phyloP scores from a whole-genome alignment of 2,113 vertebrate genomes.

The Abramis brama region DNA sequence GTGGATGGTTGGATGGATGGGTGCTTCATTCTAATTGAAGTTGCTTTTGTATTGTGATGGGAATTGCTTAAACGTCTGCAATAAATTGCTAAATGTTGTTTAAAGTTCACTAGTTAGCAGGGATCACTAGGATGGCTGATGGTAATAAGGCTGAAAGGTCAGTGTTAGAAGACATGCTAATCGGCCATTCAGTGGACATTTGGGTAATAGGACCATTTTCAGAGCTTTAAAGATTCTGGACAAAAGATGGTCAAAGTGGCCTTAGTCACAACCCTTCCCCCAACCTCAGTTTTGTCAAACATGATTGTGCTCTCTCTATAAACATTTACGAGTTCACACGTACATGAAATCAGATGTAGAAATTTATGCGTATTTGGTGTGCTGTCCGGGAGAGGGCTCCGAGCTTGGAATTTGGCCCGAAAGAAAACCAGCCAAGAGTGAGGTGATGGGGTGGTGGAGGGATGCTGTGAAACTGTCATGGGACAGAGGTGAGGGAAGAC shows the following conservation, averaged over 20 bases:
- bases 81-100: too few species aligned
- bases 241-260: slow-evolving; percentile 43
- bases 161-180: slow-evolving; percentile 49
- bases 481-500: too few species aligned
- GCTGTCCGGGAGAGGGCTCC: too few species aligned
- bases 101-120: not conserved
- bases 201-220: slow-evolving; percentile 47
- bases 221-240: slow-evolving; percentile 34
- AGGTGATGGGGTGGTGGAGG: too few species aligned
- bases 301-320: not conserved
- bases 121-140: slow-evolving; percentile 42
- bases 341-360: too few species aligned
- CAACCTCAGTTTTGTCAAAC: slow-evolving; percentile 6
- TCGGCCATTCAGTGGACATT: slow-evolving; percentile 47
- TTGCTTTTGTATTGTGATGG: not conserved
- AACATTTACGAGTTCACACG: not conserved
- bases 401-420: too few species aligned
- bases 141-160: slow-evolving; percentile 52
- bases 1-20: not conserved
- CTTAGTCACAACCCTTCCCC: slow-evolving; percentile 44
- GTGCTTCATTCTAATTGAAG: not conserved
- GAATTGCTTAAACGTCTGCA: not conserved
- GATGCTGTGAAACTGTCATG: too few species aligned
- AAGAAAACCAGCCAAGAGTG: too few species aligned
- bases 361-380: too few species aligned